Evolutionary conservation across 2,888 invertebrate species (phyloP), one percentile per base, ranked within the genome.

Genomic region (Ypsolopha scabrella): DNA sequence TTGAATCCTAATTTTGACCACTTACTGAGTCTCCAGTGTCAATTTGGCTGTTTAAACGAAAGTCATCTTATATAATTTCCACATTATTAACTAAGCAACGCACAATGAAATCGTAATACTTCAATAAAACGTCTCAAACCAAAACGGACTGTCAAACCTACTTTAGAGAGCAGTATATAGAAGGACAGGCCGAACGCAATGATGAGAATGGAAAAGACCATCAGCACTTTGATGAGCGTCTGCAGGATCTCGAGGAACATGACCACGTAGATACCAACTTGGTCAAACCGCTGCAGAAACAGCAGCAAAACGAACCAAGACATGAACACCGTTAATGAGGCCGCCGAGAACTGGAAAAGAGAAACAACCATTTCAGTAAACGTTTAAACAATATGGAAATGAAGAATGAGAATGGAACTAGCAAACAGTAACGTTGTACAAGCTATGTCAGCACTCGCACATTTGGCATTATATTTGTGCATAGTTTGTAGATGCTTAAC

Each of bases 241-340:
- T 94, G 93, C 54, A 96, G 78, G 45, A 97, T 97, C 80, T 96
- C 96, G 63, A 96, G 80, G 67, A 96, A 97, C 96, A 97, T 97
- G 13, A 97, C 96, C 41, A 97, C 95, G 75, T 97, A 97, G 63
- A 97, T 95, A 52, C 97, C 97, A 53, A 95, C 92, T 85, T 91
- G 92, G 70, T 92, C 92, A 60, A 92, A 92, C 24, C 96, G 89
- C 74, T 96, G 95, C 10, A 96, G 85, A 54, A 94, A 90, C 1
- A 97, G 87, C 0, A 97, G 85, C 24, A 96, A 81, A 67, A 94
- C 94, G 69, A 96, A 94, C 96, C 96, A 97, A 49, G 94, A 93
- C 13, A 96, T 75, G 67, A 97, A 96, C 0, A 95, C 92, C 0
- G 95, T 93, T 13, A 96, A 80, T 0, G 96, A 90, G 0, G 95